A percentile compares a stretch with the other conserved stretches of the same genome.
phyloP scores from a whole-genome alignment of 2,113 vertebrate genomes.

The Hippoglossus stenolepis region DNA sequence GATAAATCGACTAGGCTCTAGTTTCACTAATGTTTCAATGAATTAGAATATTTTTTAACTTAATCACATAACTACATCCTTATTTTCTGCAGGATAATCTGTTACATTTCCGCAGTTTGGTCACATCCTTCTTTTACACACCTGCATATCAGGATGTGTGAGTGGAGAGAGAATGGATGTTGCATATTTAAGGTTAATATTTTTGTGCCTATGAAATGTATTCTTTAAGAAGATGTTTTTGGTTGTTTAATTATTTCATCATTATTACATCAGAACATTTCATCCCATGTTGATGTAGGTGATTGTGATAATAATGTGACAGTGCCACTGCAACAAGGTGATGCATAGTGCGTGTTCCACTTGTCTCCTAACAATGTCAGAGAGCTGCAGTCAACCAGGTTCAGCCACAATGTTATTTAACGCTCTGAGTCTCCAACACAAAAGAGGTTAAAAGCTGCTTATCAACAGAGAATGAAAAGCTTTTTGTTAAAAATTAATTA shows the following conservation, averaged over 20 bases:
- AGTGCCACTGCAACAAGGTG: not conserved
- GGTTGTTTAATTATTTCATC: too few species aligned
- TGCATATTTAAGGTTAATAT: not conserved
- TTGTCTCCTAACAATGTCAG: not conserved
- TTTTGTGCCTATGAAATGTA: not conserved
- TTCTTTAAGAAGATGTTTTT: not conserved
- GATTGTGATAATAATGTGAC: not conserved
- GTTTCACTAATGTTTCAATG: too few species aligned
- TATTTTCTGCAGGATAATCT: too few species aligned
- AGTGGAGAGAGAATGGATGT: too few species aligned
- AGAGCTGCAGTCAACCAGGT: slow-evolving; percentile 12
- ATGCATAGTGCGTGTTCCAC: not conserved
- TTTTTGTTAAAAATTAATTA: not conserved
- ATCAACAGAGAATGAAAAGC: slow-evolving; percentile 34
- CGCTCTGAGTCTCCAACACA: slow-evolving; percentile 19
- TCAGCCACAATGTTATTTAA: slow-evolving; percentile 5
- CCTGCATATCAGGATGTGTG: too few species aligned
- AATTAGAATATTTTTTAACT: too few species aligned
- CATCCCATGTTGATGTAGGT: too few species aligned
- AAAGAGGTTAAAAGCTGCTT: slow-evolving; percentile 23
- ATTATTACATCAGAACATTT: too few species aligned
- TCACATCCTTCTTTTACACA: too few species aligned
- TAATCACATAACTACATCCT: not conserved
- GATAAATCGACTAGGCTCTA: too few species aligned
- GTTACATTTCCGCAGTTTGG: too few species aligned